A percentile compares a stretch with the other conserved stretches of the same genome.
These are phyloP conservation scores for Cheiracanthium punctorium DNA, from an alignment of 2,888 invertebrate genomes.

Conservation along the genomic window DNA sequence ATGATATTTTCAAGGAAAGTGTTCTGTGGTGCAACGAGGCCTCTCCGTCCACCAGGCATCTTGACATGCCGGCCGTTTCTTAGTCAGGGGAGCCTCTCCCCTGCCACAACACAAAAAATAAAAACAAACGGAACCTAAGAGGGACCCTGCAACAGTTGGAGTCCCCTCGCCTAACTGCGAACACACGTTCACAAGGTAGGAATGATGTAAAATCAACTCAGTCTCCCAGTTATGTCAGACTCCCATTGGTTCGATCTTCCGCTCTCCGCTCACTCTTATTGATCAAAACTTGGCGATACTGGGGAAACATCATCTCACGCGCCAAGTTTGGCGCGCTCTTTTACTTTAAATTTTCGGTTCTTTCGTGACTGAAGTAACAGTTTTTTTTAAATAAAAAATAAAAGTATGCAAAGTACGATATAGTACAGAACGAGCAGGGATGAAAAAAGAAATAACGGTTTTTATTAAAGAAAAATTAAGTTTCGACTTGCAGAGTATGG, in stretches of 20 bases:
- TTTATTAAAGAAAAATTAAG: too few species aligned
- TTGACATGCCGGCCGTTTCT: constrained; percentile 69
- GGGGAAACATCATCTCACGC: not conserved
- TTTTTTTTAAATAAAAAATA: too few species aligned
- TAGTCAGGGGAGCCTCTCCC: constrained; percentile 63
- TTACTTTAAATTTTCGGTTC: not conserved
- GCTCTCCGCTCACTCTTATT: not conserved
- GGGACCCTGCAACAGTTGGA: constrained; percentile 7
- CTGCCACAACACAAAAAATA: constrained; percentile 30
- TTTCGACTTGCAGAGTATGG: too few species aligned
- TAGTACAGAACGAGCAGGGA: too few species aligned
- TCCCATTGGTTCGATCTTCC: constrained; percentile 6
- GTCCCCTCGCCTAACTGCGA: not conserved
- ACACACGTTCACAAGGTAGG: not conserved
- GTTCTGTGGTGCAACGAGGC: constrained; percentile 99
- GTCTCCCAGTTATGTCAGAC: not conserved
- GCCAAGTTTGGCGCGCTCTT: constrained; percentile 48
- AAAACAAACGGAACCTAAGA: not conserved
- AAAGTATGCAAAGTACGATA: too few species aligned
- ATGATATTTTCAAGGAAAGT: constrained; percentile 99
- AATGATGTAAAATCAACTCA: not conserved
- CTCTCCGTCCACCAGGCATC: constrained; percentile 97
- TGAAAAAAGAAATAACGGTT: too few species aligned
- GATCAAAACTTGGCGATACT: not conserved
- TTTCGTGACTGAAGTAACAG: not conserved